These are phyloP conservation scores for Nannoperca australis DNA, from an alignment of 2,797 vertebrate genomes.

Conservation along the genomic window DNA sequence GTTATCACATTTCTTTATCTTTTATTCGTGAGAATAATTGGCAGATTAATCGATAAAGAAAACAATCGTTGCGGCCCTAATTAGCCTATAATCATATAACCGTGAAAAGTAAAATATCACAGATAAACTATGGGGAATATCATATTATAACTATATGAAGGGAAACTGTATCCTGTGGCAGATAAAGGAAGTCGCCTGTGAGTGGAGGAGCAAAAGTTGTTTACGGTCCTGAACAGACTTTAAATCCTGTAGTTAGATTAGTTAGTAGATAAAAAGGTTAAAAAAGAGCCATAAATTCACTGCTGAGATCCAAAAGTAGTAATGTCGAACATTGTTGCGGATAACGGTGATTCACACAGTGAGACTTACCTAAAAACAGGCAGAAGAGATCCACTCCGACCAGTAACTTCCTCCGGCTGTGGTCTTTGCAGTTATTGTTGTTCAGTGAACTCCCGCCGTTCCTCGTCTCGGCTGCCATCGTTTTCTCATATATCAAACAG, in stretches of 20 bases:
- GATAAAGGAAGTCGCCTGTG: too few relatives aligned
- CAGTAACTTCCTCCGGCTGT: constrained; percentile 91
- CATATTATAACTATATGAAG: neutral
- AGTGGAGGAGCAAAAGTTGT: neutral
- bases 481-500: constrained; percentile 93
- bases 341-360: neutral
- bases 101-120: neutral
- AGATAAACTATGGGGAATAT: neutral
- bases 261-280: neutral
- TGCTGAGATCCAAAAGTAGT: too few relatives aligned
- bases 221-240: neutral
- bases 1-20: too few relatives aligned
- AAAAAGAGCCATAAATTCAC: neutral
- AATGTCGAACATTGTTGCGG: neutral
- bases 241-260: neutral
- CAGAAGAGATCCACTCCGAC: constrained; percentile 94
- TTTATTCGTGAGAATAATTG: too few relatives aligned
- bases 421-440: constrained; percentile 88
- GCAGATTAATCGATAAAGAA: too few relatives aligned
- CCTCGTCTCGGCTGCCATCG: constrained; percentile 91
- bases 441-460: constrained; percentile 90
- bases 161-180: neutral
- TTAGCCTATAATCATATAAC: too few relatives aligned
- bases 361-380: constrained; percentile 89
- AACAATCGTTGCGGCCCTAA: too few relatives aligned